Base-by-base conservation (phyloP, 2,113 vertebrate species). In the Chinchilla lanigera region DNA sequence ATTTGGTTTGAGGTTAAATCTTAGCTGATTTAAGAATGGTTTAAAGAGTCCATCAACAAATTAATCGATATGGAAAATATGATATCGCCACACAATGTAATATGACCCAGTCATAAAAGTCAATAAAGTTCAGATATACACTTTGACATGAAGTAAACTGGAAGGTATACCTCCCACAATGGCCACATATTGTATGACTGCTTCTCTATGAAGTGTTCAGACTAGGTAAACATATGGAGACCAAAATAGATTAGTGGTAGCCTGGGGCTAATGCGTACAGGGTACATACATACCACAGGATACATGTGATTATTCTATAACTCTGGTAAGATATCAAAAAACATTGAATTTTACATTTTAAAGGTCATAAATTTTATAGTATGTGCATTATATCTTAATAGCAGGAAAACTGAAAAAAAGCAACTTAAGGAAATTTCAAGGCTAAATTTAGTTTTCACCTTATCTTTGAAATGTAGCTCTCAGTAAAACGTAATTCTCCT, bases 381-480 rank as follows among this genome's bases (percentile, higher is more conserved):
- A 35, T 88, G 14, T 94, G 84, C 88, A 77, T 41, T 88, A 20
- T 22, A 50, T 84, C 65, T 83, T 65, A 24, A 83, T 61, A 60
- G 35, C 65, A 16, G 16, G 47, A 61, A 35, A 67, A 7, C n/a
- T 16, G 28, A 54, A 75, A 71, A 73, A 69, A 22, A 83, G 41
- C 12, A 44, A 69, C 52, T 60, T 61, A 35, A 84, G 47, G 77
- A 92, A 54, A 78, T 86, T 22, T 47, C 52, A 84, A 89, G 58
- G 41, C 54, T 86, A 30, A 81, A 73, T 90, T 90, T 14, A 81
- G 24, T 50, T 78, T 58, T 88, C 58, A 5, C 38, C 50, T 80
- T 80, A 73, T 73, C 47, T 90, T 91, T 83, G 92, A 86, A 77
- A 87, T 41, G 41, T 52, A 96, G 20, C 20, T 8, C 35, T n/a